Evolutionary conservation across 2,888 invertebrate genomes (phyloP).

Genomic region (Azorinus chamasolen): DNA sequence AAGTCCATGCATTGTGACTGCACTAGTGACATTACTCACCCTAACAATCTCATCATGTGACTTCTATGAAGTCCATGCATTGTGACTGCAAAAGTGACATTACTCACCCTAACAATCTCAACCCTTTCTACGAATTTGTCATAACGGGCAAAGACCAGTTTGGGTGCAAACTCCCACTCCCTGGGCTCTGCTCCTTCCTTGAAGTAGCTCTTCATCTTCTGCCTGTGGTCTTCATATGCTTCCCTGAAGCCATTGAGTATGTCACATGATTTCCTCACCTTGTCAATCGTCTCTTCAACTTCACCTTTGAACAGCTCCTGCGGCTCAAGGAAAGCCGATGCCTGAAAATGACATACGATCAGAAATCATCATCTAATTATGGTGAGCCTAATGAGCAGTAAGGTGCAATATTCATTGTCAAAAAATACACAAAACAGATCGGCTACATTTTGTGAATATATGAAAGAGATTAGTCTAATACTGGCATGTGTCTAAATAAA

Average conservation of each 20-base stretch:
- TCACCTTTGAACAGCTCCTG: conserved; percentile 97
- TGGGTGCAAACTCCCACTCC: conserved; percentile 85
- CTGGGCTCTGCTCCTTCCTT: conserved; percentile 72
- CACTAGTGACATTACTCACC: too few species aligned
- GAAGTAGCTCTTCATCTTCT: conserved; percentile 82
- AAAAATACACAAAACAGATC: too few species aligned
- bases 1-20: too few species aligned
- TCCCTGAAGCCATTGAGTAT: conserved; percentile 77
- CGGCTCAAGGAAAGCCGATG: conserved; percentile 95
- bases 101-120: conserved; percentile 78
- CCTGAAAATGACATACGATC: conserved; percentile 88
- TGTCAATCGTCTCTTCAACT: conserved; percentile 95
- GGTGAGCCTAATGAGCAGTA: too few species aligned
- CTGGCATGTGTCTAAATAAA: too few species aligned
- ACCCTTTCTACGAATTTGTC: conserved; percentile 82
- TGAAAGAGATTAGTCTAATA: too few species aligned
- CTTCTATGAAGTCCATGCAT: too few species aligned
- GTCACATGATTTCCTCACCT: conserved; percentile 88
- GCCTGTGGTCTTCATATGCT: conserved; percentile 81
- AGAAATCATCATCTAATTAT: too few species aligned
- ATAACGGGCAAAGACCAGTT: conserved; percentile 84
- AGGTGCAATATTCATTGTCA: too few species aligned
- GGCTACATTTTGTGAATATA: too few species aligned
- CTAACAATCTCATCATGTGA: too few species aligned
- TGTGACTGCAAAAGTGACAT: too few species aligned